Conservation (phyloP, 1,140 invertebrate genomes). For the Gonatopus flavifemur region DNA sequence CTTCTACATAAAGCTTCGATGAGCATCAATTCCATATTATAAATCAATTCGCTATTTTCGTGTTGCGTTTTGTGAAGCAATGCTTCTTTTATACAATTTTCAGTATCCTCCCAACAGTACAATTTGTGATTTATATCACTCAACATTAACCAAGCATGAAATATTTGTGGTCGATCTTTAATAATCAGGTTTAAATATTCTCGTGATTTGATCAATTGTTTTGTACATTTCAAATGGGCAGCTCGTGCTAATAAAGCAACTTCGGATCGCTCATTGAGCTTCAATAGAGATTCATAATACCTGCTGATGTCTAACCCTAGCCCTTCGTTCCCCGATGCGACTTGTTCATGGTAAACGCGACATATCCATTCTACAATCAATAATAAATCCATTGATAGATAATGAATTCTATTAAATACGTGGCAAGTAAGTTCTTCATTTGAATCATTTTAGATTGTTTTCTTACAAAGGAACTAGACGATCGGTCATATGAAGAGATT, state of each 20-base stretch:
- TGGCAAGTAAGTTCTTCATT: too few relatives aligned
- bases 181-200: slow-evolving; percentile 53
- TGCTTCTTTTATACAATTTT: slow-evolving; percentile 56
- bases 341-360: slow-evolving; percentile 60
- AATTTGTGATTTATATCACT: slow-evolving; percentile 60
- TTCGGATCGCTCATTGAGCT: slow-evolving; percentile 61
- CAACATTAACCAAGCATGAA: slow-evolving; percentile 55
- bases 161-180: slow-evolving; percentile 35
- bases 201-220: slow-evolving; percentile 61
- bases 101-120: slow-evolving; percentile 62
- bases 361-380: slow-evolving; percentile 64
- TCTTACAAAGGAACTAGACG: too few relatives aligned
- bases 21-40: slow-evolving; percentile 37
- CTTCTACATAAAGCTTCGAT: slow-evolving; percentile 50
- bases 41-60: slow-evolving; percentile 29
- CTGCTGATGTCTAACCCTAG: slow-evolving; percentile 53
- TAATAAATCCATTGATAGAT: too few relatives aligned
- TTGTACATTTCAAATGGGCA: slow-evolving; percentile 57
- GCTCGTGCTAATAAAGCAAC: slow-evolving; percentile 65
- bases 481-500: too few relatives aligned
- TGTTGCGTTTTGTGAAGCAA: slow-evolving; percentile 35
- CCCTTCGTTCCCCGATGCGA: slow-evolving; percentile 45
- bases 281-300: slow-evolving; percentile 55
- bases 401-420: too few relatives aligned
- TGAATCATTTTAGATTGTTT: too few relatives aligned